Conservation (phyloP, 2,888 invertebrate species). For the Hemicrepidius hirtus region DNA sequence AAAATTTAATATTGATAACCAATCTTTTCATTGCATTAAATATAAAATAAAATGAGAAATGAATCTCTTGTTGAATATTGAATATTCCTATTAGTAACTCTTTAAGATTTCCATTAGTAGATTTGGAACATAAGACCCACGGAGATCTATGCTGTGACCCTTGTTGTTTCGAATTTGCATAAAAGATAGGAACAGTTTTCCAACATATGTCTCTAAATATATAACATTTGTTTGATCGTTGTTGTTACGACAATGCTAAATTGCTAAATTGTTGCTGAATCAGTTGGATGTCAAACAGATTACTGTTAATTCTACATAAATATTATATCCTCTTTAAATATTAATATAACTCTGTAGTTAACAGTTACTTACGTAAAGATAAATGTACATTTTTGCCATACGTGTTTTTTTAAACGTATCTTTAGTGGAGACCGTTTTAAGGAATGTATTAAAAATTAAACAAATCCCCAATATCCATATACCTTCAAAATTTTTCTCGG, state of each 20-base stretch:
- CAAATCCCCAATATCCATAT: too few relatives aligned
- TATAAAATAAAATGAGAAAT: too few relatives aligned
- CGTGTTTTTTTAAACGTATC: too few relatives aligned
- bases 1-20: too few relatives aligned
- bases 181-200: not conserved
- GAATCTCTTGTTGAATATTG: too few relatives aligned
- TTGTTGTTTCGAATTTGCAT: slow-evolving; percentile 3
- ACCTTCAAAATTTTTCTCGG: too few relatives aligned
- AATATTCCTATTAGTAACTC: too few relatives aligned
- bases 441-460: too few relatives aligned
- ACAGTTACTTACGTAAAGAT: too few relatives aligned
- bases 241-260: slow-evolving; percentile 2
- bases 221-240: slow-evolving; percentile 4
- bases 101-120: slow-evolving; percentile 2
- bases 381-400: too few relatives aligned
- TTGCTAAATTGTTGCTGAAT: not conserved
- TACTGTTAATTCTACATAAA: not conserved
- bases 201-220: slow-evolving; percentile 14
- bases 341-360: not conserved
- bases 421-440: too few relatives aligned
- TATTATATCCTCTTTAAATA: not conserved
- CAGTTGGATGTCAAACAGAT: not conserved
- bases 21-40: too few relatives aligned
- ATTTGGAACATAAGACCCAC: not conserved
- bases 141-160: not conserved